A percentile compares a stretch with the other conserved stretches of the same genome.
These are phyloP conservation scores for Lasioglossum leucozonium DNA, from an alignment of 2,888 invertebrate genomes.

Conservation along the genomic window DNA sequence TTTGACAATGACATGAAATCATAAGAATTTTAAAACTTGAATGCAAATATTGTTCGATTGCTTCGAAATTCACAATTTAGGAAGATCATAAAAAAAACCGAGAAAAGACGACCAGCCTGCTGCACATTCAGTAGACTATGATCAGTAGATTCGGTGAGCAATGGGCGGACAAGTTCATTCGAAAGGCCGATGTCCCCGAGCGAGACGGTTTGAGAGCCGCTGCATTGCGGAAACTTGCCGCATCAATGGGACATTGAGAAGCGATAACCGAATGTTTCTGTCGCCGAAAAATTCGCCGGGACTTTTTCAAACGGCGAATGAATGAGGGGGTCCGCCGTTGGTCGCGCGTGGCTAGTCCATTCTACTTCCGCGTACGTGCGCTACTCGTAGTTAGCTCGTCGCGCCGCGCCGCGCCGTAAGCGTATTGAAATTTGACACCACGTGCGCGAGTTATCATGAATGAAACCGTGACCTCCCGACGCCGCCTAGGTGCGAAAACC, in stretches of 20 bases:
- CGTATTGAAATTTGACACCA: constrained; percentile 71
- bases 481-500: constrained; percentile 1
- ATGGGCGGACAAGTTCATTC: background rate
- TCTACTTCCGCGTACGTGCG: constrained; percentile 51
- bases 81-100: no score
- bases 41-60: no score
- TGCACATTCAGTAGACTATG: background rate
- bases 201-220: constrained; percentile 9
- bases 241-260: constrained; percentile 9
- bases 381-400: constrained; percentile 36
- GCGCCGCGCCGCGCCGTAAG: constrained; percentile 52
- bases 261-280: background rate
- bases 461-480: constrained; percentile 61
- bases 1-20: no score
- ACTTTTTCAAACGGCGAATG: background rate
- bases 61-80: no score
- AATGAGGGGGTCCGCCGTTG: background rate
- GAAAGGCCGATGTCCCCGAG: background rate
- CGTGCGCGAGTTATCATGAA: constrained; percentile 68
- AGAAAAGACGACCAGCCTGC: background rate
- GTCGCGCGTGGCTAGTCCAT: constrained; percentile 33
- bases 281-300: background rate
- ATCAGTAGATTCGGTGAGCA: background rate
- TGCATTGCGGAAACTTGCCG: constrained; percentile 14
- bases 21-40: no score